Evolutionary conservation across 2,888 invertebrate genomes (phyloP).

Genomic region (Coelogynopora nodosa): DNA sequence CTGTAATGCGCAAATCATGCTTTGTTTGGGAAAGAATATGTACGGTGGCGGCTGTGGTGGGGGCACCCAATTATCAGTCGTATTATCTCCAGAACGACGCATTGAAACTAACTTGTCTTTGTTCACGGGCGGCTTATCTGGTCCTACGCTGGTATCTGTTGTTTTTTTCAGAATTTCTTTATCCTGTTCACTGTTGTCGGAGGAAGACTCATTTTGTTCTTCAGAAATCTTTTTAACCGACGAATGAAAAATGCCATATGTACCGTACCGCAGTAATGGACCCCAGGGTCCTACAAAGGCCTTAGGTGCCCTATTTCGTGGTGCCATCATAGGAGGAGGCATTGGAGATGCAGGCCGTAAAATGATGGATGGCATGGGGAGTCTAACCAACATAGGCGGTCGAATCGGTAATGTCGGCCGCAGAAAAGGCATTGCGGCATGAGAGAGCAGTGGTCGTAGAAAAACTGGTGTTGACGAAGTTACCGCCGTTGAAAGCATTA

Average conservation of each 20-base stretch:
- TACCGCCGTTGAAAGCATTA: neutral
- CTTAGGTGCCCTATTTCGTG: neutral
- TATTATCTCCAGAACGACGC: neutral
- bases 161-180: neutral
- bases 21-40: slow-evolving; percentile 4
- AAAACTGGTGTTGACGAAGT: neutral
- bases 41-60: neutral
- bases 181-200: neutral
- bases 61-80: neutral
- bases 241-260: neutral
- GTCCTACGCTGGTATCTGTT: neutral
- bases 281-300: slow-evolving; percentile 33
- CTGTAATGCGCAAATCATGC: slow-evolving; percentile 27
- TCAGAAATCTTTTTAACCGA: slow-evolving; percentile 1
- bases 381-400: neutral
- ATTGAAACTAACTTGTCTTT: neutral
- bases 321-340: neutral
- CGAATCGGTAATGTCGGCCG: neutral
- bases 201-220: neutral
- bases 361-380: neutral
- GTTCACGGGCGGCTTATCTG: neutral
- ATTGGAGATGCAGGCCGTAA: neutral
- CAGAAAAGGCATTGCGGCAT: neutral
- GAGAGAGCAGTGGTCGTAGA: neutral
- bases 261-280: slow-evolving; percentile 30